Percentiles rank a stretch among this genome's conserved stretches.
Evolutionary conservation across 1,140 invertebrate species (phyloP).

Genomic region (Plectrocnemia conspersa): DNA sequence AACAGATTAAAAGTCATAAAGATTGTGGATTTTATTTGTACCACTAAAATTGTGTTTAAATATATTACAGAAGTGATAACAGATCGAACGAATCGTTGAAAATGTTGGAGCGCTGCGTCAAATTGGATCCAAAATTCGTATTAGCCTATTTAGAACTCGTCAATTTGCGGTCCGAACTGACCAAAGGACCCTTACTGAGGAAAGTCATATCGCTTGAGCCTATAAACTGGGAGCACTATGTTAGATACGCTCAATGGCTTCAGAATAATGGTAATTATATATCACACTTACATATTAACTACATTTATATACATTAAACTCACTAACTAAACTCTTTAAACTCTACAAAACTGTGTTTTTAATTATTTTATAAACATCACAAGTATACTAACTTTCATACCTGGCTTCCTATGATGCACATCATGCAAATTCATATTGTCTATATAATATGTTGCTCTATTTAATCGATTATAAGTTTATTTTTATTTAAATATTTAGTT

Average conservation of each 20-base stretch:
- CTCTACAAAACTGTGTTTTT: background rate
- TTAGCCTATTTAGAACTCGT: conserved; percentile 65
- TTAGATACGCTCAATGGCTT: conserved; percentile 64
- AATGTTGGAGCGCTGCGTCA: conserved; percentile 64
- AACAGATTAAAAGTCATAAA: no score
- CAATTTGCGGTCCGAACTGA: conserved; percentile 51
- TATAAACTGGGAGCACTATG: conserved; percentile 61
- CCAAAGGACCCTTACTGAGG: conserved; percentile 51
- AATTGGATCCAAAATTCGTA: conserved; percentile 60
- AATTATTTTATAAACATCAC: no score
- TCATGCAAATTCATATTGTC: conserved; percentile 10
- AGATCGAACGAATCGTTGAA: conserved; percentile 58
- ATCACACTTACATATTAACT: no score
- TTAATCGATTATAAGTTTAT: no score
- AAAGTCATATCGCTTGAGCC: conserved; percentile 60
- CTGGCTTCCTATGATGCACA: background rate
- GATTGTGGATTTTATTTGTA: conserved; percentile 12
- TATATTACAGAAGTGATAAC: conserved; percentile 59
- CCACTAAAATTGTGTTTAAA: no score
- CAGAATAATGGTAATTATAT: conserved; percentile 55
- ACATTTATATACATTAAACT: no score
- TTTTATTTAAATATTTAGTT: no score
- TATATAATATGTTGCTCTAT: no score
- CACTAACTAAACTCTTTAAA: background rate
- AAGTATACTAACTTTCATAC: no score